Evolutionary conservation across 2,888 invertebrate species (phyloP), one percentile per base, ranked within the genome.

Genomic region (Achlya flavicornis): DNA sequence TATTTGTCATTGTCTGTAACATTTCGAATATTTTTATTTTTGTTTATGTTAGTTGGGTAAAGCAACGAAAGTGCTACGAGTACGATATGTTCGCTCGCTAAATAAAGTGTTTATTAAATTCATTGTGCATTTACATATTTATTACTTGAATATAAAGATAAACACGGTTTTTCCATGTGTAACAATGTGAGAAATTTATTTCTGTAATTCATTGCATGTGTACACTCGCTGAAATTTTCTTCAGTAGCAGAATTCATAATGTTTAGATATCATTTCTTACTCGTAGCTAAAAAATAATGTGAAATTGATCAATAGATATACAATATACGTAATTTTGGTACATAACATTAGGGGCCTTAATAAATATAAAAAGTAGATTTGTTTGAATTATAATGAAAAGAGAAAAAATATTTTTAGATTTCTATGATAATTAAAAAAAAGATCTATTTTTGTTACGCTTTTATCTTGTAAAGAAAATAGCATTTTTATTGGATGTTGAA

Each of bases 291-390:
- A 61, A 63, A 70, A 66, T 76, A 72, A 66, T 75, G 70, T 80
- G 80, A 84, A 78, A 76, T 76, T 83, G 82, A 85, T 82, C 83
- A 86, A 86, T 85, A 86, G 78, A 75, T 83, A 86, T 85, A 89
- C 86, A 84, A 81, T 87, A 89, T 91, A 92, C 90, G 91, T 92
- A 90, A 91, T 86, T 83, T 87, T 86, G 87, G 83, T 88, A 89
- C 86, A 87, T 90, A 86, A 87, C 77, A 75, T 88, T 53, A 88
- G 89, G 89, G 91, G 91, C 91, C 93, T 91, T 92, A 80, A 73
- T 77, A 74, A 77, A 76, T 75, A 67, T 62, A 61, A 64, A 65
- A 84, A 84, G 81, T 79, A 76, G 73, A 79, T 79, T 26, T 84
- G 84, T 83, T 85, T 82, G 79, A 83, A 83, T 80, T 81, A 79